phyloP scores from a whole-genome alignment of 2,888 invertebrate species.

The Megamerina dolium region DNA sequence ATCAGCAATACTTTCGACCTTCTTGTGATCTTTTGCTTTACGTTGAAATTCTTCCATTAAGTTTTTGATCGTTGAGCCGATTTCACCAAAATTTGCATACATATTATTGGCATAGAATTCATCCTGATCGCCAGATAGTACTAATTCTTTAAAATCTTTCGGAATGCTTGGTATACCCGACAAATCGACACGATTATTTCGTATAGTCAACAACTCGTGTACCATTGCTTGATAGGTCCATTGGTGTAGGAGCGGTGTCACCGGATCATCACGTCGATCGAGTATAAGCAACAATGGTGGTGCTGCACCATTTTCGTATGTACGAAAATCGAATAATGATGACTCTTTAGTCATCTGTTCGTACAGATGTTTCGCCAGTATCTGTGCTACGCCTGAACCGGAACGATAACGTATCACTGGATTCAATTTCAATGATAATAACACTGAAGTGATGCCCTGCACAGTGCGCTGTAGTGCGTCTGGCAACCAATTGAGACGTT shows the following conservation, averaged over 20 bases:
- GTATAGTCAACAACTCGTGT: slow-evolving; percentile 89
- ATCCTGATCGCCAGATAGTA: slow-evolving; percentile 91
- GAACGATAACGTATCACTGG: slow-evolving; percentile 85
- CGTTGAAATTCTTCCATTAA: slow-evolving; percentile 97
- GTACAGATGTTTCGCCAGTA: slow-evolving; percentile 77
- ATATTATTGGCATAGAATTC: slow-evolving; percentile 94
- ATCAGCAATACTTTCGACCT: slow-evolving; percentile 96
- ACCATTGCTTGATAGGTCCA: slow-evolving; percentile 99
- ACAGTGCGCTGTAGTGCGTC: slow-evolving; percentile 70
- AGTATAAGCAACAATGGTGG: slow-evolving; percentile 80
- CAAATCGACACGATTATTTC: slow-evolving; percentile 89
- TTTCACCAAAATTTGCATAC: slow-evolving; percentile 96
- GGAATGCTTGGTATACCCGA: slow-evolving; percentile 76
- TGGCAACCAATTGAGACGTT: slow-evolving; percentile 73
- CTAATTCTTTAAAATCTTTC: slow-evolving; percentile 87
- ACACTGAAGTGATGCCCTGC: slow-evolving; percentile 77
- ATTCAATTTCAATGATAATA: slow-evolving; percentile 85
- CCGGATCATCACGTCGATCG: slow-evolving; percentile 90
- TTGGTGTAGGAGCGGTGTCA: slow-evolving; percentile 91
- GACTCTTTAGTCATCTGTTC: slow-evolving; percentile 85
- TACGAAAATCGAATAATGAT: slow-evolving; percentile 79
- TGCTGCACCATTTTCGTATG: slow-evolving; percentile 56
- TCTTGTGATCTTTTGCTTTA: slow-evolving; percentile 91
- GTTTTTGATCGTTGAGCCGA: slow-evolving; percentile 92
- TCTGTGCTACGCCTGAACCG: slow-evolving; percentile 77